Conservation (phyloP, 64 coral and sea anemone species). For the Astreopora myriophthalma region DNA sequence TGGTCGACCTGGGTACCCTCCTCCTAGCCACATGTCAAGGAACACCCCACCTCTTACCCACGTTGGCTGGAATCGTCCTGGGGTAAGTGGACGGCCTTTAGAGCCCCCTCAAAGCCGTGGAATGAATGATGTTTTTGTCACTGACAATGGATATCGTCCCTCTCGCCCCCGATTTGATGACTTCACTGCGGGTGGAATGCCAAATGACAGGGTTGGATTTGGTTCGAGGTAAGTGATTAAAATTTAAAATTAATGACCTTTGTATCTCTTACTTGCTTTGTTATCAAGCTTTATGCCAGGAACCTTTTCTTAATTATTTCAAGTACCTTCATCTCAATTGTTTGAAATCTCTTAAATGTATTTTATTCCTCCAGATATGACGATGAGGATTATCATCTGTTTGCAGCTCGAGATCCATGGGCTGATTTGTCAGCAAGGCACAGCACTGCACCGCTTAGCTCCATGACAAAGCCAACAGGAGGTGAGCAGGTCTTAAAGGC, state of each 20-base stretch:
- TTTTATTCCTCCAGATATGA: constrained; percentile 18
- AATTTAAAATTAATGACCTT: too few relatives aligned
- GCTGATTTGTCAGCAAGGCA: constrained; percentile 73
- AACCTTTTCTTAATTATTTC: too few relatives aligned
- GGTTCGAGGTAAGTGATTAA: constrained; percentile 70
- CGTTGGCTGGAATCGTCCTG: constrained; percentile 64
- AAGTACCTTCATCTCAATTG: too few relatives aligned
- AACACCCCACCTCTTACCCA: constrained; percentile 72
- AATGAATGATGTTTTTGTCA: constrained; percentile 89
- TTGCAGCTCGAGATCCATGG: constrained; percentile 87
- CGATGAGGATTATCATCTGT: constrained; percentile 84
- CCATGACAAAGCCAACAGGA: background rate
- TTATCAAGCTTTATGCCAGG: too few relatives aligned
- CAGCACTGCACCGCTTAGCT: background rate
- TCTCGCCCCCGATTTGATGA: constrained; percentile 66
- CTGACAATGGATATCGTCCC: constrained; percentile 62
- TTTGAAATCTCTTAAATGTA: background rate
- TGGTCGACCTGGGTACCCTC: constrained; percentile 31
- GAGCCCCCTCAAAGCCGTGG: constrained; percentile 67
- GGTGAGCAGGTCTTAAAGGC: background rate
- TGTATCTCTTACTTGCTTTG: too few relatives aligned
- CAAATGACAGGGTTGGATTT: constrained; percentile 50
- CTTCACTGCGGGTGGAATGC: constrained; percentile 45
- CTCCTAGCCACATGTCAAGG: constrained; percentile 21
- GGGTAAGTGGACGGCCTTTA: background rate